These are phyloP conservation scores for Ophion ventricosus DNA, from an alignment of 2,888 invertebrate species.

Conservation along the genomic window DNA sequence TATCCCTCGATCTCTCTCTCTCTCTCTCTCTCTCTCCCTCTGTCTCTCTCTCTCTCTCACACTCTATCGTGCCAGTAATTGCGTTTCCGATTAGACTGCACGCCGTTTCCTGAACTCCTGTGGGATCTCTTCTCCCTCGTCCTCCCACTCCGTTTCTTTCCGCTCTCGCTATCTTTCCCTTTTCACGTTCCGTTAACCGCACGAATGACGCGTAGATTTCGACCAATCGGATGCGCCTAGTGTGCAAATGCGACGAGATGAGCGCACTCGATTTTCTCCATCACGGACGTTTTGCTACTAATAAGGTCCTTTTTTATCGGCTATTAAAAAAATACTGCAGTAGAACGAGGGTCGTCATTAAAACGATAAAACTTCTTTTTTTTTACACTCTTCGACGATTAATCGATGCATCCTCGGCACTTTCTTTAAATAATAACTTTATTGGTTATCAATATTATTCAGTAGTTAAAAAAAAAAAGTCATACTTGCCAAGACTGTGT, in stretches of 20 bases:
- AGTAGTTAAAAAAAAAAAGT: too few species aligned
- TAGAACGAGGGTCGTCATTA: too few species aligned
- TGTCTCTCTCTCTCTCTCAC: conserved; percentile 6
- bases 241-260: neutral
- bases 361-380: too few species aligned
- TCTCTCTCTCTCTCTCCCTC: neutral
- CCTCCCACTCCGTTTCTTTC: neutral
- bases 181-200: neutral
- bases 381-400: too few species aligned
- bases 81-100: conserved; percentile 66
- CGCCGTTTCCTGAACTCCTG: conserved; percentile 52
- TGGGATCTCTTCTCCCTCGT: conserved; percentile 11
- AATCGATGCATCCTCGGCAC: too few species aligned
- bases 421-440: too few species aligned
- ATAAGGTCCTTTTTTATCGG: neutral
- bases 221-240: conserved; percentile 19
- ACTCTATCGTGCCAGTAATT: conserved; percentile 53
- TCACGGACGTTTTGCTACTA: neutral
- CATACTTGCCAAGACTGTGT: too few species aligned
- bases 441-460: too few species aligned
- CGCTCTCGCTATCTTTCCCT: neutral
- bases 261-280: neutral
- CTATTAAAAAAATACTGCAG: neutral
- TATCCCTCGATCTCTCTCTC: neutral
- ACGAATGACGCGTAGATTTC: conserved; percentile 17